phyloP scores from a whole-genome alignment of 2,888 invertebrate genomes.

The Macrosoma leucophasiata region DNA sequence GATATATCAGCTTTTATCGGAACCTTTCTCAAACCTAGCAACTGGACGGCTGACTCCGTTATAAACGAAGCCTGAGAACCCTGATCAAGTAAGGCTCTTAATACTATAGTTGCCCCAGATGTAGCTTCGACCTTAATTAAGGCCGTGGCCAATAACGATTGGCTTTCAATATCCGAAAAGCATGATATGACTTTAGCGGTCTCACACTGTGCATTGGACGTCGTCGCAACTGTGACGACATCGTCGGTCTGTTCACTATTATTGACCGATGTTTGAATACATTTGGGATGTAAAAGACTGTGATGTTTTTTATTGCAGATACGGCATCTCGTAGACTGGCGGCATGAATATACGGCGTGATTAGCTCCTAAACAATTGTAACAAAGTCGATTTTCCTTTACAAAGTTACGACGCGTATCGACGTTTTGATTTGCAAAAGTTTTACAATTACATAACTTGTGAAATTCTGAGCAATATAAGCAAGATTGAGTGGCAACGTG shows the following conservation, averaged over 20 bases:
- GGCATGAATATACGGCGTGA: conserved; percentile 1
- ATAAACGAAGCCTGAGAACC: conserved; percentile 26
- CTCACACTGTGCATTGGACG: conserved; percentile 1
- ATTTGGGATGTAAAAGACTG: conserved; percentile 15
- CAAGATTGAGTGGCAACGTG: neutral
- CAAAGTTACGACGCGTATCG: neutral
- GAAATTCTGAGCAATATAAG: neutral
- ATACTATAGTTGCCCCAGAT: conserved; percentile 5
- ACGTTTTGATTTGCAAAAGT: neutral
- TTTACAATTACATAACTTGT: neutral
- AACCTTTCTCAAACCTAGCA: conserved; percentile 16
- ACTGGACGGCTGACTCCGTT: conserved; percentile 20
- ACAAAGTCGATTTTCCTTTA: neutral
- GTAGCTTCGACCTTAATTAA: conserved; percentile 17
- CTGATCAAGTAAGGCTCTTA: conserved; percentile 27
- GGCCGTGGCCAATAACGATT: conserved; percentile 22
- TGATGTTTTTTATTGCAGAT: conserved; percentile 14
- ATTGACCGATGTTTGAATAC: too few species aligned
- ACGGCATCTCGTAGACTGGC: neutral
- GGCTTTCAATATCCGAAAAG: conserved; percentile 1
- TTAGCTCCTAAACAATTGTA: neutral
- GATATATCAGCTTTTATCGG: conserved; percentile 5
- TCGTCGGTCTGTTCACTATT: neutral
- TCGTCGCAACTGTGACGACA: too few species aligned
- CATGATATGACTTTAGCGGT: conserved; percentile 1